These are phyloP conservation scores for Crossocerus cetratus DNA, from an alignment of 2,888 invertebrate species.

Conservation along the genomic window DNA sequence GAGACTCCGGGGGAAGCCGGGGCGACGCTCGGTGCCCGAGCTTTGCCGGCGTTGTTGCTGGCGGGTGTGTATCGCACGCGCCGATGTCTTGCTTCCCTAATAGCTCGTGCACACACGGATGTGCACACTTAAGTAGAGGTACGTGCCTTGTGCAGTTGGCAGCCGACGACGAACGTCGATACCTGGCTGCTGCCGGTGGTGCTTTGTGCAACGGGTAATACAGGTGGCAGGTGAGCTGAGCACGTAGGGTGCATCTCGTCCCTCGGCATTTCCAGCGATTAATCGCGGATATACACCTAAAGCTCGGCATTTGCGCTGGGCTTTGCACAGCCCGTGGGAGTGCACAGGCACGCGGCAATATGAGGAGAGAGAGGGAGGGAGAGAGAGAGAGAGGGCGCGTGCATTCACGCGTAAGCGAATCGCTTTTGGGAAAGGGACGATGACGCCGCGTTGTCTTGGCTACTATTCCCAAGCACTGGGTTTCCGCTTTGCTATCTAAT, in stretches of 20 bases:
- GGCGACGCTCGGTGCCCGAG: too few relatives aligned
- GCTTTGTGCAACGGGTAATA: conserved; percentile 55
- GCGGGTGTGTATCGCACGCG: too few relatives aligned
- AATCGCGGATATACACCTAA: conserved; percentile 46
- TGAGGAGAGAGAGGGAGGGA: conserved; percentile 26
- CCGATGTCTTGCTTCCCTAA: background rate
- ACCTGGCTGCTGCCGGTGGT: conserved; percentile 30
- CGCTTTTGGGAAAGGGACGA: conserved; percentile 29
- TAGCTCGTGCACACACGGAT: conserved; percentile 5
- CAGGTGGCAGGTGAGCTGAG: conserved; percentile 50
- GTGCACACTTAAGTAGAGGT: conserved; percentile 44
- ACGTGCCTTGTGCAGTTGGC: conserved; percentile 58
- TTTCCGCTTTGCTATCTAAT: conserved; percentile 26
- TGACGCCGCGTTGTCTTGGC: conserved; percentile 21
- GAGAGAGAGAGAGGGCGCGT: too few relatives aligned
- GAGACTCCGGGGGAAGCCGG: too few relatives aligned
- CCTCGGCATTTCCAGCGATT: conserved; percentile 51
- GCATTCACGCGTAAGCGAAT: conserved; percentile 17
- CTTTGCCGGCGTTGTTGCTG: too few relatives aligned
- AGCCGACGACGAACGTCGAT: conserved; percentile 65
- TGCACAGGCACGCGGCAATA: conserved; percentile 39
- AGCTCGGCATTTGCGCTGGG: conserved; percentile 23
- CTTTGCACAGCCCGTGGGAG: conserved; percentile 32
- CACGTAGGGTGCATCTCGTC: conserved; percentile 48
- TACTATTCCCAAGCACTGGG: conserved; percentile 8